Conservation (phyloP, 2,113 vertebrate species). For the Dendrocopos noguchii region DNA sequence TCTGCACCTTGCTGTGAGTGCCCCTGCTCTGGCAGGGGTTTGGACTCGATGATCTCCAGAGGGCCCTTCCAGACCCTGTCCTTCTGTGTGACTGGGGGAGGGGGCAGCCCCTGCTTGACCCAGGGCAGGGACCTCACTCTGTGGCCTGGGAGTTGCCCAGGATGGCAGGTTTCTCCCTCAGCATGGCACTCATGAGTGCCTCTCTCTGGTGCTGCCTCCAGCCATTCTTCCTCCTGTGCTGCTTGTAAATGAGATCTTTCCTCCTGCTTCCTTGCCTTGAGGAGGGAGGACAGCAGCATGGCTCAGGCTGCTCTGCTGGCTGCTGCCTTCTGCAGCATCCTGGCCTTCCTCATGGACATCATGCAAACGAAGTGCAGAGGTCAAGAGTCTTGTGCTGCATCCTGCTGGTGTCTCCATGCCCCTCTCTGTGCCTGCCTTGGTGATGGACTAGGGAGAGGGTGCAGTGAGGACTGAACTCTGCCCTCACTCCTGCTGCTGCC, state of each 20-base stretch:
- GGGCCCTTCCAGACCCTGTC: no score
- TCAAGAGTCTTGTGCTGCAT: not conserved
- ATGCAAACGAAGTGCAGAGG: not conserved
- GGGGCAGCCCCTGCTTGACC: not conserved
- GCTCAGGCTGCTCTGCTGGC: not conserved
- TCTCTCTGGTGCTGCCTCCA: not conserved
- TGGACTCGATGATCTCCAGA: no score
- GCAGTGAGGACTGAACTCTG: not conserved
- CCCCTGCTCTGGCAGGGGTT: no score
- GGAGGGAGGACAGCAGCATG: not conserved
- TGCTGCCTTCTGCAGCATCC: not conserved
- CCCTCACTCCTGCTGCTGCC: not conserved
- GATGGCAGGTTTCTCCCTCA: not conserved
- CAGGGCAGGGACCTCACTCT: not conserved
- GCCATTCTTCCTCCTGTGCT: not conserved
- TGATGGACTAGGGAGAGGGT: not conserved
- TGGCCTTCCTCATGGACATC: fast-evolving
- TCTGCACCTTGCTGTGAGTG: no score
- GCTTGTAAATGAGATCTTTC: not conserved
- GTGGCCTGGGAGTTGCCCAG: not conserved
- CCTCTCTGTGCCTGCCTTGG: fast-evolving
- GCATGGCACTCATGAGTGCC: not conserved
- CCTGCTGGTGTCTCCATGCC: not conserved
- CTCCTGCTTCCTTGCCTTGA: not conserved
- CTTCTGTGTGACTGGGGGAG: not conserved